phyloP scores from a whole-genome alignment of 2,888 invertebrate species.

The Drosophila siamana region DNA sequence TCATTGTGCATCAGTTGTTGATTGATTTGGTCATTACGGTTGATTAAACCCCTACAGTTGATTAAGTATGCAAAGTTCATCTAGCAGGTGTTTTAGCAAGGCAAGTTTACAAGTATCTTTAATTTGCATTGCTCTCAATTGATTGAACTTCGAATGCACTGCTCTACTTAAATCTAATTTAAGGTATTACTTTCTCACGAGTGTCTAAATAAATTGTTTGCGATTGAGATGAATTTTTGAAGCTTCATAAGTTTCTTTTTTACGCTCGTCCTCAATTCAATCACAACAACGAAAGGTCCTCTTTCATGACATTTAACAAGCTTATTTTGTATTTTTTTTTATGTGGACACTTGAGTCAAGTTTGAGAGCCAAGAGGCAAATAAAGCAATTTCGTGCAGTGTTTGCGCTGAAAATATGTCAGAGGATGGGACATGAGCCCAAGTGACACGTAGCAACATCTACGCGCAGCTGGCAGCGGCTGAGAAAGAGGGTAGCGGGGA shows the following conservation, averaged over 20 bases:
- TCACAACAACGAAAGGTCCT: neutral
- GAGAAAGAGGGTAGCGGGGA: neutral
- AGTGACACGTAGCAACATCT: slow-evolving; percentile 17
- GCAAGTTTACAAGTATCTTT: too few relatives aligned
- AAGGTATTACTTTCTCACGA: too few relatives aligned
- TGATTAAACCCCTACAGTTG: slow-evolving; percentile 29
- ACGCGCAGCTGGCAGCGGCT: neutral
- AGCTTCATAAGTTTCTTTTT: neutral
- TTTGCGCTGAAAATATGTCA: slow-evolving; percentile 53
- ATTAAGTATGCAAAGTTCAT: slow-evolving; percentile 3
- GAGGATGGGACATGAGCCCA: slow-evolving; percentile 22
- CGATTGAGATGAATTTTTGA: neutral
- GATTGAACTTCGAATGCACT: too few relatives aligned
- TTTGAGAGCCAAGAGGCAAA: slow-evolving; percentile 49
- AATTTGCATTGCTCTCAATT: too few relatives aligned
- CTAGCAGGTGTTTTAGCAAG: neutral
- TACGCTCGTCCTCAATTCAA: neutral
- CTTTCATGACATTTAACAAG: slow-evolving; percentile 38
- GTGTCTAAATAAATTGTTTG: neutral
- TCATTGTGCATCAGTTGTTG: slow-evolving; percentile 8
- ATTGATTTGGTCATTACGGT: slow-evolving; percentile 23
- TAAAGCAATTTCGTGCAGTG: slow-evolving; percentile 67
- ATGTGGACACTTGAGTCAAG: slow-evolving; percentile 37
- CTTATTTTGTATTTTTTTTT: slow-evolving; percentile 21
- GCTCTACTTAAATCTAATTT: too few relatives aligned